Conservation (phyloP, 2,797 vertebrate genomes). For the Lithobates sylvaticus region DNA sequence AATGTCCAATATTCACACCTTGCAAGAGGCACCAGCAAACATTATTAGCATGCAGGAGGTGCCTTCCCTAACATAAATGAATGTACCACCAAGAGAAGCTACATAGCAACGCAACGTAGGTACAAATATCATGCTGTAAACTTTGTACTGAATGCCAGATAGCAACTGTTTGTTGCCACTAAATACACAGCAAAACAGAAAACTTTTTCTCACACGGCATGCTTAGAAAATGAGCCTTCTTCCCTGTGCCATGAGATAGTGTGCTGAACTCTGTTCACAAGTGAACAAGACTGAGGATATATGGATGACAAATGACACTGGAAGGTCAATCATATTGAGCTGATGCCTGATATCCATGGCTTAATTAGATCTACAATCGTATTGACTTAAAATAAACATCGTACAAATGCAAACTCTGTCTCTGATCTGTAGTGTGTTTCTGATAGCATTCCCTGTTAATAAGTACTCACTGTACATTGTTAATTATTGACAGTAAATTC, state of each 20-base stretch:
- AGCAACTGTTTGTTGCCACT: slow-evolving; percentile 52
- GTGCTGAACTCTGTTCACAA: slow-evolving; percentile 13
- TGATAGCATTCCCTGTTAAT: too few species aligned
- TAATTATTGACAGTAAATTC: not conserved
- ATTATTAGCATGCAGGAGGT: not conserved
- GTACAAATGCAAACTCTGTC: not conserved
- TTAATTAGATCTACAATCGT: slow-evolving; percentile 2
- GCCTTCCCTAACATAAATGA: not conserved
- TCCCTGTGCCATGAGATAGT: slow-evolving; percentile 19
- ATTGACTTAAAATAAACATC: not conserved
- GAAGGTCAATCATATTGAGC: not conserved
- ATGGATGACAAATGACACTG: slow-evolving; percentile 26
- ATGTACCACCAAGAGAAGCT: slow-evolving; percentile 13
- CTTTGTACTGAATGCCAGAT: slow-evolving; percentile 39
- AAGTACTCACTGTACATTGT: not conserved
- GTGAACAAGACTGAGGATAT: not conserved
- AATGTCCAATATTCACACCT: not conserved
- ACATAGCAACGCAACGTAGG: slow-evolving; percentile 40
- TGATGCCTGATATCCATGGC: not conserved
- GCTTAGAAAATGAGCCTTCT: slow-evolving; percentile 4
- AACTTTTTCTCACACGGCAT: not conserved
- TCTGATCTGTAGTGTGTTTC: not conserved
- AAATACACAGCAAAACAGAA: slow-evolving; percentile 50
- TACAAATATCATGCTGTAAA: slow-evolving; percentile 35
- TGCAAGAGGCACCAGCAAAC: not conserved